These are phyloP conservation scores for Drosophila pullipes DNA, from an alignment of 2,888 invertebrate genomes.

Conservation along the genomic window DNA sequence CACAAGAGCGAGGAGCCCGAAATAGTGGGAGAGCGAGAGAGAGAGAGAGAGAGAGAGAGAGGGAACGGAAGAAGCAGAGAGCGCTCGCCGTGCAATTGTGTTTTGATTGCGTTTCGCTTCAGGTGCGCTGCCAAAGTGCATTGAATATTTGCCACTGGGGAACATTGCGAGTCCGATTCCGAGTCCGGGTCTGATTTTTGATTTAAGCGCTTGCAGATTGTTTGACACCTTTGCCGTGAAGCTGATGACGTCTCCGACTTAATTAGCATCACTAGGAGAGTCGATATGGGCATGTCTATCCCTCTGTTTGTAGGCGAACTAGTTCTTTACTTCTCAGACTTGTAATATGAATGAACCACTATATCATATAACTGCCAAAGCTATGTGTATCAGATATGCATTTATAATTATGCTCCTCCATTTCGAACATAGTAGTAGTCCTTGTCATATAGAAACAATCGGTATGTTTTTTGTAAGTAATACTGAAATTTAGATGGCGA, in stretches of 20 bases:
- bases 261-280: too few relatives aligned
- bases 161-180: not conserved
- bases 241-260: not conserved
- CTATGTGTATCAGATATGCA: not conserved
- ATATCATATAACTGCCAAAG: not conserved
- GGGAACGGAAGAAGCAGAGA: not conserved
- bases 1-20: not conserved
- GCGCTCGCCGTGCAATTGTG: not conserved
- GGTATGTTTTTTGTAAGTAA: not conserved
- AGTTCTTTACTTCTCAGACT: not conserved
- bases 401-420: too few relatives aligned
- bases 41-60: not conserved
- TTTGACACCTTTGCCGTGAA: not conserved
- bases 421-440: too few relatives aligned
- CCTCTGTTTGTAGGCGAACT: not conserved
- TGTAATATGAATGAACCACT: not conserved
- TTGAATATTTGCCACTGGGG: conserved; percentile 30
- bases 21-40: not conserved
- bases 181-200: not conserved
- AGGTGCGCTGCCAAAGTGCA: conserved; percentile 22
- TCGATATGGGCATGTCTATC: not conserved
- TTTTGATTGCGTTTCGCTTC: conserved; percentile 26
- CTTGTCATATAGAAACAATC: not conserved
- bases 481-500: not conserved
- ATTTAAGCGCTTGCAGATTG: not conserved